Evolutionary conservation across 2,888 invertebrate species (phyloP).

Genomic region (Oxycera nigricornis): DNA sequence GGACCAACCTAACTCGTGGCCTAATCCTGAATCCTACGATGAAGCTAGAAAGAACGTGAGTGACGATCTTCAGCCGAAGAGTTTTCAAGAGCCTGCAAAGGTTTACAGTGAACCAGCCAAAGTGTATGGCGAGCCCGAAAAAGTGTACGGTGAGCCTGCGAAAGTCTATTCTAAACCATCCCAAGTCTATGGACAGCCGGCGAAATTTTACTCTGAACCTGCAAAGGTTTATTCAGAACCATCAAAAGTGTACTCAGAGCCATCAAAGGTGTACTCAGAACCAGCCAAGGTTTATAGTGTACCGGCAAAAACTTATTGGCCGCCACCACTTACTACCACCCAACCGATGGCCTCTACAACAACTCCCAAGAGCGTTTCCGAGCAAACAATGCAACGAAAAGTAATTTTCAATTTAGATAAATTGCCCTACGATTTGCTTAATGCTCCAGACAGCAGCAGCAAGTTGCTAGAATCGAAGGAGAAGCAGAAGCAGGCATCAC

Average conservation of each 20-base stretch:
- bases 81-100: conserved; percentile 65
- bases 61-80: conserved; percentile 56
- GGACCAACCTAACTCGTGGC: conserved; percentile 55
- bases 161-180: conserved; percentile 64
- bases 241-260: conserved; percentile 65
- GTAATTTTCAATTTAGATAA: conserved; percentile 61
- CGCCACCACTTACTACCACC: conserved; percentile 52
- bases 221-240: conserved; percentile 68
- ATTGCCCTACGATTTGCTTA: conserved; percentile 60
- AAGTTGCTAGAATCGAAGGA: conserved; percentile 50
- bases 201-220: conserved; percentile 67
- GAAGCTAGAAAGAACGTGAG: conserved; percentile 58
- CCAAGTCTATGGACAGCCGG: conserved; percentile 64
- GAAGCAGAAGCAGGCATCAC: not conserved
- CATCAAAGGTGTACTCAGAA: conserved; percentile 64
- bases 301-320: conserved; percentile 67
- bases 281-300: conserved; percentile 66
- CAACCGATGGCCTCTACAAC: conserved; percentile 48
- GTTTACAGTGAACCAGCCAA: conserved; percentile 66
- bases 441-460: conserved; percentile 55
- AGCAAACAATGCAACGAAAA: conserved; percentile 53
- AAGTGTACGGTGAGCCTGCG: conserved; percentile 65
- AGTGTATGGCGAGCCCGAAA: conserved; percentile 65
- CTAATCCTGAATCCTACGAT: conserved; percentile 53
- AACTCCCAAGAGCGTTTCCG: conserved; percentile 15